phyloP scores from a whole-genome alignment of 2,797 vertebrate species.

The Coracias cyanogaster region DNA sequence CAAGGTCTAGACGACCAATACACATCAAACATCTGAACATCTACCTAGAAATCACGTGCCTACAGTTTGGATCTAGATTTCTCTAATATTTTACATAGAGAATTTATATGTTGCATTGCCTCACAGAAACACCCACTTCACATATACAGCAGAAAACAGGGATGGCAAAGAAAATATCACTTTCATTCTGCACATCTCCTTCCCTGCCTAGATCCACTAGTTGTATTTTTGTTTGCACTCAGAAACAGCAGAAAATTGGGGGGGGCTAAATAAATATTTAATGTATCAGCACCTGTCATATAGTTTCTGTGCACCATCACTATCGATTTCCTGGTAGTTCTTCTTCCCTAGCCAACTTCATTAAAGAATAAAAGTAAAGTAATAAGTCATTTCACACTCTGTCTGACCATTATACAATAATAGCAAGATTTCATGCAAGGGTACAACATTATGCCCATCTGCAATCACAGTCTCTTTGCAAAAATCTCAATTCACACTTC shows the following conservation, averaged over 20 bases:
- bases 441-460: conserved; percentile 87
- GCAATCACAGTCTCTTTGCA: conserved; percentile 89
- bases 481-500: conserved; percentile 93
- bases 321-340: conserved; percentile 76
- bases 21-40: background rate
- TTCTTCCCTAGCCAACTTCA: conserved; percentile 83
- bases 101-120: accelerated
- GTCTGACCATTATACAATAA: conserved; percentile 85
- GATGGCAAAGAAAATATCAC: background rate
- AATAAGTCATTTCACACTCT: conserved; percentile 90
- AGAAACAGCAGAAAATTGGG: conserved; percentile 62
- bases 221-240: conserved; percentile 59
- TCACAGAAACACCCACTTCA: background rate
- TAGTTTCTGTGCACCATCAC: conserved; percentile 67
- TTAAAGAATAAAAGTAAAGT: conserved; percentile 88
- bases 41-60: background rate
- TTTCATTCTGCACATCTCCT: background rate
- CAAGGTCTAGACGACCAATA: background rate
- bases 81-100: background rate
- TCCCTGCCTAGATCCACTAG: conserved; percentile 6
- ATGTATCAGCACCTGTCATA: conserved; percentile 77
- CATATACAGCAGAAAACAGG: background rate
- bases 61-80: background rate
- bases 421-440: conserved; percentile 87
- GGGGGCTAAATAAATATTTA: conserved; percentile 81